Evolutionary conservation across 2,797 vertebrate species (phyloP).

Genomic region (Urosaurus nigricauda): DNA sequence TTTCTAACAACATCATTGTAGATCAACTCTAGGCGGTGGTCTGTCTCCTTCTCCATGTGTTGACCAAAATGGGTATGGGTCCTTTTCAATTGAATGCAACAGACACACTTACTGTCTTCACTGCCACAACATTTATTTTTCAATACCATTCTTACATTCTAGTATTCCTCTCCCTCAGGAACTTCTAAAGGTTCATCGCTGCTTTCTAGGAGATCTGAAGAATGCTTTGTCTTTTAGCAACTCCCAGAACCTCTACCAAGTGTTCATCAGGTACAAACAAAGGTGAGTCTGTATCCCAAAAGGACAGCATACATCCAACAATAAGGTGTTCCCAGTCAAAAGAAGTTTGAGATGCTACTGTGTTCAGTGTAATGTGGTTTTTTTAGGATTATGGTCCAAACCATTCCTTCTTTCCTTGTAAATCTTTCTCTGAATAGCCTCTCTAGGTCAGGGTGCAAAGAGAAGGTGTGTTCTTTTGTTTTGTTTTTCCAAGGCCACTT

Average conservation of each 20-base stretch:
- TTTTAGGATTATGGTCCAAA: neutral
- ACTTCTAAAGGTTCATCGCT: constrained; percentile 82
- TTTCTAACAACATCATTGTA: no score
- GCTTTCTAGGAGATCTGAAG: constrained; percentile 83
- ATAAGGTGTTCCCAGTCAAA: neutral
- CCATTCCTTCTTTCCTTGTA: neutral
- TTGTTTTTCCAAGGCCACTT: no score
- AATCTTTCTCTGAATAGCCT: neutral
- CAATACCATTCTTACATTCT: neutral
- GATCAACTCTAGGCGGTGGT: no score
- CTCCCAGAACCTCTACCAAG: constrained; percentile 83
- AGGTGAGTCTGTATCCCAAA: constrained; percentile 77
- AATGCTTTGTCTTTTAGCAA: constrained; percentile 74
- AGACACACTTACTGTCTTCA: no score
- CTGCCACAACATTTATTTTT: no score
- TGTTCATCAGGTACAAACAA: constrained; percentile 91
- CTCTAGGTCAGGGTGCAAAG: neutral
- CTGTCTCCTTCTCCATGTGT: no score
- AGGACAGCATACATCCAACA: neutral
- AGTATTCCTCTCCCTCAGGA: constrained; percentile 80
- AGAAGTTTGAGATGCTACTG: neutral
- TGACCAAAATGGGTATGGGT: no score
- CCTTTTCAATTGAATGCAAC: no score
- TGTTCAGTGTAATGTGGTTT: neutral
- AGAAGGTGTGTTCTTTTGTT: neutral